phyloP scores from a whole-genome alignment of 2,888 invertebrate genomes.

The Drosophila nr. medialis region DNA sequence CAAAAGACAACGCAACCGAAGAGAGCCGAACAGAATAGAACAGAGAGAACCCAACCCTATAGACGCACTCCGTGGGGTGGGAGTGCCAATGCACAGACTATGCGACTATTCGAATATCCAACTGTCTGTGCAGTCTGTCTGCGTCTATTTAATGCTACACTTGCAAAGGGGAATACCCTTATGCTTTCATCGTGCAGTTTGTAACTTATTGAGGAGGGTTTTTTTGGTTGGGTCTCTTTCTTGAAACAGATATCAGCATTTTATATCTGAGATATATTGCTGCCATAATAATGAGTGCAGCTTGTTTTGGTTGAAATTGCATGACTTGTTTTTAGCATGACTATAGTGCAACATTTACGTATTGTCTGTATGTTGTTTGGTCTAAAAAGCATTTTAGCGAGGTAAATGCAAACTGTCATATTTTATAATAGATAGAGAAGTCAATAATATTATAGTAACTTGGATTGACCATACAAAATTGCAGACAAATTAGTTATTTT shows the following conservation, averaged over 20 bases:
- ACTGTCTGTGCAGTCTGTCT: slow-evolving; percentile 25
- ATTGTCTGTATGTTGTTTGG: background rate
- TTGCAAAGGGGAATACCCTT: background rate
- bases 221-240: background rate
- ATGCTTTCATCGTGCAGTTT: background rate
- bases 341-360: background rate
- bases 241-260: background rate
- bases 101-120: slow-evolving; percentile 27
- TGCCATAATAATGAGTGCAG: background rate
- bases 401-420: background rate
- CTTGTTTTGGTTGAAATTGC: background rate
- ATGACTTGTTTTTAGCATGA: too few species aligned
- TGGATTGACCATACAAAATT: background rate
- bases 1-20: slow-evolving; percentile 48
- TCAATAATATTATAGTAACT: background rate
- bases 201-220: background rate
- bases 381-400: background rate
- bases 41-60: slow-evolving; percentile 9
- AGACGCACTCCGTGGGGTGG: slow-evolving; percentile 10
- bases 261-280: background rate
- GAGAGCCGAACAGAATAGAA: background rate
- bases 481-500: background rate
- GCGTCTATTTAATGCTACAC: slow-evolving; percentile 38
- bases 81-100: slow-evolving; percentile 36
- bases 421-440: background rate